Base-by-base conservation (phyloP, 2,888 invertebrate genomes). In the Drosophila hamatofila region DNA sequence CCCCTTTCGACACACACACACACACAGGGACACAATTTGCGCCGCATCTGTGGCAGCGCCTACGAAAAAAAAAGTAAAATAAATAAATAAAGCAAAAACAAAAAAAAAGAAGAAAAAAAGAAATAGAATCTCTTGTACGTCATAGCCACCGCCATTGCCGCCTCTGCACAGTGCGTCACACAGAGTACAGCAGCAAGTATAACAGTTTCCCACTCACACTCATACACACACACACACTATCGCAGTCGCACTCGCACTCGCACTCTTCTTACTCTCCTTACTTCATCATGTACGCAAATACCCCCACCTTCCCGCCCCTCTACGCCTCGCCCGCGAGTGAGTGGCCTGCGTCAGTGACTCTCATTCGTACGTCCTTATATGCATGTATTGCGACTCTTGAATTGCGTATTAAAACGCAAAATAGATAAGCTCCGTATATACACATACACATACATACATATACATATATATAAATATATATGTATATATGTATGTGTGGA, bases 41-140 rank as follows among this genome's bases (percentile, higher is more conserved):
- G 49, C 14, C 57, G 66, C 75, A 70, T 64, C 71, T 75, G 63
- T 49, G 58, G 71, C 67, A 72, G 79, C 63, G 77, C 76, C 77
- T 76, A 77, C 68, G 46, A 77, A 72, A 44, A 64, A 44, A 76
- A 44, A 63, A 41, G n/a, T 7, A 46, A 44, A 48, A 48, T 27
- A 27, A 48, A 48, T 48, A 48, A 48, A 48, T 48, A 48, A 27
- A 27, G n/a, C n/a, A 27, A 27, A 48, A 48, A 48, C 9, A 27
- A 6, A 48, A 48, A 48, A 46, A 35, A 59, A 52, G 27, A 46
- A 35, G 14, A 2, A 35, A 35, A 60, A 39, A 54, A 62, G 9
- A 39, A 54, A 41, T 35, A n/a, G 16, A 55, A 55, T 33, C 42
- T 52, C n/a, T 42, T 37, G 42, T 51, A 69, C 52, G 49, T 51